phyloP scores from a whole-genome alignment of 2,113 vertebrate genomes.

The Lonchura striata region DNA sequence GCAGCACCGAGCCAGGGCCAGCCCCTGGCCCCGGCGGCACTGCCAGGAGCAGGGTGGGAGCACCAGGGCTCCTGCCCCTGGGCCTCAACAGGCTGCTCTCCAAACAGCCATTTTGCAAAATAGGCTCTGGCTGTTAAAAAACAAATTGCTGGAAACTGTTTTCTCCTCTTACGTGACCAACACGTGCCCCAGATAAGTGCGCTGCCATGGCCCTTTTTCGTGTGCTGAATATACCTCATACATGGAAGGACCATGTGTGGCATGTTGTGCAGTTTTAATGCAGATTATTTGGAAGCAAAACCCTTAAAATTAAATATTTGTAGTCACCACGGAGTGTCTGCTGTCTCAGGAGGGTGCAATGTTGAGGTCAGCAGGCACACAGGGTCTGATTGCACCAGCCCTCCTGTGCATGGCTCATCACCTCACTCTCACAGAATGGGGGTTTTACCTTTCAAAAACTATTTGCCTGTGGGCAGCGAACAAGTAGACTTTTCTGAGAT shows the following conservation, averaged over 20 bases:
- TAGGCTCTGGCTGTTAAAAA: background rate
- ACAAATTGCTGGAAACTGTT: accelerated
- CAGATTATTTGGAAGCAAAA: background rate
- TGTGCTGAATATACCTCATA: accelerated
- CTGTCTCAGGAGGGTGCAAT: background rate
- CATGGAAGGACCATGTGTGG: accelerated
- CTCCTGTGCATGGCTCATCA: background rate
- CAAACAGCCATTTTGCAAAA: background rate
- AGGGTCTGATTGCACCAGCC: background rate
- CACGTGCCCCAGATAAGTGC: accelerated
- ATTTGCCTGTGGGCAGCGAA: background rate
- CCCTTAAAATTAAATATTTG: background rate
- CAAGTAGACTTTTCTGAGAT: background rate
- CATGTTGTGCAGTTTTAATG: accelerated
- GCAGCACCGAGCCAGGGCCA: background rate
- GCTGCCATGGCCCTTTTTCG: background rate
- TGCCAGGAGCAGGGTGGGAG: background rate
- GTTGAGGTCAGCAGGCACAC: background rate
- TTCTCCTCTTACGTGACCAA: accelerated
- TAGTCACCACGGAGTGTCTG: accelerated
- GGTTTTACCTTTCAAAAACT: background rate
- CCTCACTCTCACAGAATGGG: accelerated
- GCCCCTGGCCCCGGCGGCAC: background rate
- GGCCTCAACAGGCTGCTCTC: background rate
- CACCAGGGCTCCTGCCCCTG: background rate